phyloP scores from a whole-genome alignment of 2,113 vertebrate species.

The Bos indicus region DNA sequence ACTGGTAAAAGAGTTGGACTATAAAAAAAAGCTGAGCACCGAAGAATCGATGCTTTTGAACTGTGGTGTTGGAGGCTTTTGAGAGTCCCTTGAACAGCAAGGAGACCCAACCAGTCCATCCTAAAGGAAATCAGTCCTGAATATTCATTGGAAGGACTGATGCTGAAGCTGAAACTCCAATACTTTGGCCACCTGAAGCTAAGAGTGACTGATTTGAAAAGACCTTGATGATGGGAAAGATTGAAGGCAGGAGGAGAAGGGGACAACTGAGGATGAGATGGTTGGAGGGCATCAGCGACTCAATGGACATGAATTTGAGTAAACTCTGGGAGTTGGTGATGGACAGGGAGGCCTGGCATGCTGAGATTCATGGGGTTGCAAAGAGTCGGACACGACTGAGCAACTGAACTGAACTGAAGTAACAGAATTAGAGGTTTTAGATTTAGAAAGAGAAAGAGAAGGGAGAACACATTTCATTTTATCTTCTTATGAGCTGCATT shows the following conservation, averaged over 20 bases:
- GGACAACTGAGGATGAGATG: not conserved
- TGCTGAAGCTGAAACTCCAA: not conserved
- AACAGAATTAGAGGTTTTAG: not conserved
- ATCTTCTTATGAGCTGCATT: not conserved
- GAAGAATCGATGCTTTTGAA: not conserved
- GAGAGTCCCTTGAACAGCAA: not conserved
- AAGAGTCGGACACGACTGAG: fast-evolving
- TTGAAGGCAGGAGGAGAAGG: not conserved
- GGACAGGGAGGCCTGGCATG: not conserved
- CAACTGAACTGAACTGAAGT: not conserved
- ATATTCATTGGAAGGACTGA: not conserved
- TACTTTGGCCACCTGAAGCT: not conserved
- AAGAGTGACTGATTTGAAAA: not conserved
- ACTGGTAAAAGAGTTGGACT: not conserved
- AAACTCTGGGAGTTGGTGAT: not conserved
- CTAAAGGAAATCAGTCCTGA: not conserved
- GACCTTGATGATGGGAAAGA: not conserved
- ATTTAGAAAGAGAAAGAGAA: not conserved
- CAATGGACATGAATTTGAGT: not conserved
- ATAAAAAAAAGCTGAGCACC: not conserved
- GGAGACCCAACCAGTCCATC: not conserved
- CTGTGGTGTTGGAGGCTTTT: not conserved
- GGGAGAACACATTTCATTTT: not conserved
- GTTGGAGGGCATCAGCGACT: fast-evolving
- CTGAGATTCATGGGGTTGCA: not conserved